Evolutionary conservation across 2,888 invertebrate genomes (phyloP).

Genomic region (Pyrochroa serraticornis): DNA sequence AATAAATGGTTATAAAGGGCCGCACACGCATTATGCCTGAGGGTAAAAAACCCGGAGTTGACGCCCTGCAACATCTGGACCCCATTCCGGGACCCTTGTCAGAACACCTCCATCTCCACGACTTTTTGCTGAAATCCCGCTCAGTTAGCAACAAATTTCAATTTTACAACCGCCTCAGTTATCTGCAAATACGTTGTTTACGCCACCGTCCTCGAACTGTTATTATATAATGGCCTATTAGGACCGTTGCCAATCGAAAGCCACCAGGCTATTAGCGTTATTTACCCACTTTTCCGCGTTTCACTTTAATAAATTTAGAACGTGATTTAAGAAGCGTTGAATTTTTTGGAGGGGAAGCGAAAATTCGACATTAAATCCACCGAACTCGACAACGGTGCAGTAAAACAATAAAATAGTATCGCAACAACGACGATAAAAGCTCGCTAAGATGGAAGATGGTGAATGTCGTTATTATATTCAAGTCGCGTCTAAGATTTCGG

Average conservation of each 20-base stretch:
- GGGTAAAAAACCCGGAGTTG: no score
- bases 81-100: no score
- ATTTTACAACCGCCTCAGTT: neutral
- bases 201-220: conserved; percentile 33
- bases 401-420: neutral
- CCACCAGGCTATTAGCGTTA: conserved; percentile 37
- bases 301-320: conserved; percentile 31
- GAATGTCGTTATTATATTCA: conserved; percentile 5
- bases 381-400: no score
- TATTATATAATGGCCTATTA: conserved; percentile 42
- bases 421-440: conserved; percentile 1
- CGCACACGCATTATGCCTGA: no score
- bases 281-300: conserved; percentile 37
- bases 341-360: conserved; percentile 10
- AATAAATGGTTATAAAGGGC: neutral
- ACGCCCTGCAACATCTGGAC: no score
- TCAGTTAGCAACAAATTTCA: neutral
- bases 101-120: no score
- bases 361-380: no score
- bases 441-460: neutral
- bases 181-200: conserved; percentile 33
- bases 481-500: conserved; percentile 9
- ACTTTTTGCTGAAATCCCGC: no score
- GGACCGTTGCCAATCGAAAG: conserved; percentile 43
- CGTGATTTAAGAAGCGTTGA: conserved; percentile 17